These are phyloP conservation scores for Tyria jacobaeae DNA, from an alignment of 2,888 invertebrate species.

Conservation along the genomic window DNA sequence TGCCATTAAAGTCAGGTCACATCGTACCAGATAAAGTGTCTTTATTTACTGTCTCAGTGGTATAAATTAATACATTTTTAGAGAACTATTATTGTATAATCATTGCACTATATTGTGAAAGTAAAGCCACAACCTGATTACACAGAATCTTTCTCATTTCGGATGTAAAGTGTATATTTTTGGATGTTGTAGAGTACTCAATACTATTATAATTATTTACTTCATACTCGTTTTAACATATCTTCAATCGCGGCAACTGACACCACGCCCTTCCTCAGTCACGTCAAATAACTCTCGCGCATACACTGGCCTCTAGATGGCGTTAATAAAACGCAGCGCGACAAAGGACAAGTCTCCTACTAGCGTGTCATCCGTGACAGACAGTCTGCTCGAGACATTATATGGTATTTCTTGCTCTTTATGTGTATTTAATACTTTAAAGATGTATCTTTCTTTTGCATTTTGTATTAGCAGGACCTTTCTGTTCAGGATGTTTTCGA, in stretches of 20 bases:
- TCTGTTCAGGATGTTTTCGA: background rate
- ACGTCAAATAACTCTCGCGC: constrained; percentile 59
- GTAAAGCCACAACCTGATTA: too few species aligned
- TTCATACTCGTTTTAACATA: background rate
- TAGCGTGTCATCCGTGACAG: constrained; percentile 39
- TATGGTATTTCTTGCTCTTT: constrained; percentile 13
- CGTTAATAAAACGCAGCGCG: constrained; percentile 62
- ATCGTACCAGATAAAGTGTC: too few species aligned
- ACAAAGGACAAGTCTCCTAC: constrained; percentile 53
- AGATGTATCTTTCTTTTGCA: background rate
- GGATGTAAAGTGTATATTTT: too few species aligned
- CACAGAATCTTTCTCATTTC: too few species aligned
- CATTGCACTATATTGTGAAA: too few species aligned
- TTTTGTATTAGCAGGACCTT: background rate
- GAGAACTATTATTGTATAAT: too few species aligned
- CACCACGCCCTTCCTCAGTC: constrained; percentile 36
- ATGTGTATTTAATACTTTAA: constrained; percentile 15
- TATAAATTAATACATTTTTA: too few species aligned
- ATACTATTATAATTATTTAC: background rate
- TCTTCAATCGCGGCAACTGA: constrained; percentile 30
- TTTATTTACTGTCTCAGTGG: too few species aligned
- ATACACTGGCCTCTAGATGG: constrained; percentile 62
- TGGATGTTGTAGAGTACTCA: too few species aligned
- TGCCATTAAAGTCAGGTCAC: too few species aligned
- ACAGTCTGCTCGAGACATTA: constrained; percentile 15